A percentile compares a stretch with the other conserved stretches of the same genome.
Evolutionary conservation across 1,140 invertebrate genomes (phyloP).

Genomic region (Pararge aegeria): DNA sequence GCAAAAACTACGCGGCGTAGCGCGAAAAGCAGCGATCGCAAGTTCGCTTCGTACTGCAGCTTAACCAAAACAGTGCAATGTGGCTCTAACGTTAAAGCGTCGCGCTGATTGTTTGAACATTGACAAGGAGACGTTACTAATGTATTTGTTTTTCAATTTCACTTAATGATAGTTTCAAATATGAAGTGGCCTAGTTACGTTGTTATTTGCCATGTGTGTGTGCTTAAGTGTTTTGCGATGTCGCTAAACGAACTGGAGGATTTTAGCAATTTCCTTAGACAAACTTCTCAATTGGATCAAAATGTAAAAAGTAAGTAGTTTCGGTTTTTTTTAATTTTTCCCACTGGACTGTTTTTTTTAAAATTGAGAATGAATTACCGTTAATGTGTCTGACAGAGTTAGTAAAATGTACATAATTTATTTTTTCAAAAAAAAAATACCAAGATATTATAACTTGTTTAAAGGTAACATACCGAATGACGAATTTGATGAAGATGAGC

Average conservation of each 20-base stretch:
- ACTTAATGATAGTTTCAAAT: slow-evolving; percentile 24
- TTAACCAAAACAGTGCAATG: slow-evolving; percentile 24
- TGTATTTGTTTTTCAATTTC: slow-evolving; percentile 25
- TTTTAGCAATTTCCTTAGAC: slow-evolving; percentile 59
- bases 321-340: background rate
- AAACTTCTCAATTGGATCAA: slow-evolving; percentile 63
- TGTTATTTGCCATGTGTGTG: slow-evolving; percentile 48
- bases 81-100: slow-evolving; percentile 50
- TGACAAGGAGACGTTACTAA: slow-evolving; percentile 19
- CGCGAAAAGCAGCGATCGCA: slow-evolving; percentile 32
- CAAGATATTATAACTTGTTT: slow-evolving; percentile 8
- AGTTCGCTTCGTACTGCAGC: slow-evolving; percentile 4
- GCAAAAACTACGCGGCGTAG: slow-evolving; percentile 51
- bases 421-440: no score
- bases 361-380: no score
- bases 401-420: no score
- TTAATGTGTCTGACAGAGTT: no score
- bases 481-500: slow-evolving; percentile 61
- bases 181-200: slow-evolving; percentile 51
- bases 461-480: slow-evolving; percentile 51
- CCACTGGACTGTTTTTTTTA: no score
- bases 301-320: slow-evolving; percentile 62
- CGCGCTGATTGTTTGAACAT: slow-evolving; percentile 32
- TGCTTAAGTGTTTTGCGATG: slow-evolving; percentile 55
- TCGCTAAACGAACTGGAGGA: slow-evolving; percentile 63